A percentile compares a stretch with the other conserved stretches of the same genome.
These are phyloP conservation scores for Zoanthus solanderi DNA, from an alignment of 92 coral and sea anemone genomes.

Conservation along the genomic window DNA sequence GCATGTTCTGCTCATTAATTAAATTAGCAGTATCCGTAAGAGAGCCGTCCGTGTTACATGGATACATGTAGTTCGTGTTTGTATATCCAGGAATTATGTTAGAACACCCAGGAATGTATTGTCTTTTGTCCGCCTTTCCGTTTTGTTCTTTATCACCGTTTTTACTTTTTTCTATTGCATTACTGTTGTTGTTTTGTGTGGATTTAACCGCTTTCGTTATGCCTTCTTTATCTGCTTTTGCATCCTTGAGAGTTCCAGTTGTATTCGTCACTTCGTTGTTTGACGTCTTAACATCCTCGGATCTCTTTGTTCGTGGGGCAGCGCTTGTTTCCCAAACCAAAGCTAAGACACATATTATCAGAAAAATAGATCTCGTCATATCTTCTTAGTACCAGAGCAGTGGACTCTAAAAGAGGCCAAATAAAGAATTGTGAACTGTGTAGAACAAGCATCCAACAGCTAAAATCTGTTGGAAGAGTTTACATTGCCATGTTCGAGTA, in stretches of 20 bases:
- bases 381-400: neutral
- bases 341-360: conserved; percentile 3
- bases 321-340: conserved; percentile 8
- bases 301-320: conserved; percentile 38
- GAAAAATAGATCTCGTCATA: conserved; percentile 8
- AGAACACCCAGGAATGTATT: conserved; percentile 46
- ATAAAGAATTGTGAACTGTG: neutral
- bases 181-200: conserved; percentile 44
- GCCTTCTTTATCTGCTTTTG: conserved; percentile 22
- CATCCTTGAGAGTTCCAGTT: neutral
- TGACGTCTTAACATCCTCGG: conserved; percentile 12
- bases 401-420: conserved; percentile 24
- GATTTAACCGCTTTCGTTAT: conserved; percentile 10
- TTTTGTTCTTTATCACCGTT: conserved; percentile 18
- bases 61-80: conserved; percentile 15
- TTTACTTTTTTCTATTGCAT: conserved; percentile 22
- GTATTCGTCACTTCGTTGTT: neutral
- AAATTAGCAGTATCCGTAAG: conserved; percentile 50
- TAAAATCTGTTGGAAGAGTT: conserved; percentile 5
- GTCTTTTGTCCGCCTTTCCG: conserved; percentile 60
- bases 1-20: conserved; percentile 61
- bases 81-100: neutral
- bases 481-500: conserved; percentile 30
- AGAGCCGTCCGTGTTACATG: conserved; percentile 13
- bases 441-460: conserved; percentile 21